A percentile compares a stretch with the other conserved stretches of the same genome.
Conservation (phyloP, 2,888 invertebrate species). For the Drosophila kuntzei region DNA sequence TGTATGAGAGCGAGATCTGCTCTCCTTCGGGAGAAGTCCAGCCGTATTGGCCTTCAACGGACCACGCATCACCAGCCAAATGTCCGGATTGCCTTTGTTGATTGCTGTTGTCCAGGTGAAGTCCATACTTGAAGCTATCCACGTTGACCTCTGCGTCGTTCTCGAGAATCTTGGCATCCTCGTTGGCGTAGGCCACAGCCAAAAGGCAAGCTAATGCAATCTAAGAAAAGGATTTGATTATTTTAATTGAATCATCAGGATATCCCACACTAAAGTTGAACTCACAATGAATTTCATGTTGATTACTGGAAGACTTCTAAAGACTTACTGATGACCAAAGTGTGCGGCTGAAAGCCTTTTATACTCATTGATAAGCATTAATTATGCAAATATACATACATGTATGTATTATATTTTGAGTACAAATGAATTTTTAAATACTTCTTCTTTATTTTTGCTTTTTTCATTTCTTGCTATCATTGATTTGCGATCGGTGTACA, state of each 20-base stretch:
- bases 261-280: slow-evolving; percentile 2
- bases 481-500: slow-evolving; percentile 11
- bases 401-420: slow-evolving; percentile 29
- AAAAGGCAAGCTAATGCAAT: slow-evolving; percentile 78
- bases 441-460: too few species aligned
- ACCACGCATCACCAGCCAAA: slow-evolving; percentile 50
- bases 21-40: too few species aligned
- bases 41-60: slow-evolving; percentile 39
- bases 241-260: too few species aligned
- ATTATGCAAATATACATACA: slow-evolving; percentile 55
- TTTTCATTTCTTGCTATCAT: too few species aligned
- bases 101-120: neutral
- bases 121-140: slow-evolving; percentile 55
- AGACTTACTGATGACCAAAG: slow-evolving; percentile 61
- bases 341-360: slow-evolving; percentile 26
- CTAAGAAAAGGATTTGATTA: slow-evolving; percentile 41
- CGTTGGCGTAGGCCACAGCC: slow-evolving; percentile 67
- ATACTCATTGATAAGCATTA: slow-evolving; percentile 44
- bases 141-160: slow-evolving; percentile 58
- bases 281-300: slow-evolving; percentile 73
- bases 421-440: slow-evolving; percentile 38
- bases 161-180: slow-evolving; percentile 58
- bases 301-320: slow-evolving; percentile 54
- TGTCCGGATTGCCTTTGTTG: neutral
- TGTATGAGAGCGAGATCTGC: slow-evolving; percentile 28